Evolutionary conservation across 1,140 invertebrate genomes (phyloP), one percentile per base, ranked within the genome.

Genomic region (Scaptomyza hsui): DNA sequence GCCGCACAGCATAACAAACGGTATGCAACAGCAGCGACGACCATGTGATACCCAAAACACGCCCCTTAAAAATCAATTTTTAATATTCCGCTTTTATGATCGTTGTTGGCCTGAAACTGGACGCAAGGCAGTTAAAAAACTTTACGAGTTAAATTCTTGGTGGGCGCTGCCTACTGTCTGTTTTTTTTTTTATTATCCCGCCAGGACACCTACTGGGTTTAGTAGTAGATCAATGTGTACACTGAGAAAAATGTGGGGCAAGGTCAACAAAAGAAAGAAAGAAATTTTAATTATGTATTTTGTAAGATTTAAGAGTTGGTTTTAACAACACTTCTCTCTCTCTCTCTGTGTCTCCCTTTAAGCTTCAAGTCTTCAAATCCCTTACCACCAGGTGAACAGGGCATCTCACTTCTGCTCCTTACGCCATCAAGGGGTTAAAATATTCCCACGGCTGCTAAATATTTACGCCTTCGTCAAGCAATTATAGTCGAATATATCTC

Each of bases 361-460:
- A 12, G 3, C 18, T 12, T 18, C 3, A 19, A 44, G 9, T 32
- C 13, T 21, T 48, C 6, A 21, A 37, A 5, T 35, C 7, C 41
- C 32, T 15, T 24, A 4, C n/a, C 0, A 18, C 13, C 44, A 72
- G 56, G 56, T 69, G 18, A 37, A 3, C 0, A 13, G 32, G 26
- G 19, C 37, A 16, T 4, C 24, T 32, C 0, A 32, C 9, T 10
- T 18, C 24, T 26, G 5, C 13, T 2, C 15, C n/a, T 9, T 3
- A 19, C 10, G 35, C 51, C 13, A 35, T 5, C 39, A 5, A 59
- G 42, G 37, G 37, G 56, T 44, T 39, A 45, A 16, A 72, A 56
- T 37, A 24, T 80, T 89, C 86, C 88, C 86, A 89, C 86, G 86
- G 39, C 59, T 70, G 29, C 62, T 2, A 19, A 29, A 42, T 63